Evolutionary conservation across 2,113 vertebrate genomes (phyloP), one percentile per base, ranked within the genome.

Genomic region (Carassius carassius): DNA sequence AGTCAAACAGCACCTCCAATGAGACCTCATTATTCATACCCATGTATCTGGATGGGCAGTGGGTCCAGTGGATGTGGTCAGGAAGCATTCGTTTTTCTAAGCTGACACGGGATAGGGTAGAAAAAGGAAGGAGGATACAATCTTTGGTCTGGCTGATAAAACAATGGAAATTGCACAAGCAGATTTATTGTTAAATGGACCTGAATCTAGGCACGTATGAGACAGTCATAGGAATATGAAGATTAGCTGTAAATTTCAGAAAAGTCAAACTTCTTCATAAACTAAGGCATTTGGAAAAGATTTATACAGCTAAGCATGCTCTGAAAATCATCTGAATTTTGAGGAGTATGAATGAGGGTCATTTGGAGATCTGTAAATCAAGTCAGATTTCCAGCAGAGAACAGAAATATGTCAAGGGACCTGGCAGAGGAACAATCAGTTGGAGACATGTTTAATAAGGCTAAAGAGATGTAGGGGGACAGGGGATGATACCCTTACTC

Each of bases 31-130:
- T 21, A 21, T 58, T 21, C 54, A 58, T 90, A 88, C 89, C 88
- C 87, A 90, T 89, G 62, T 84, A 91, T 92, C 88, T 92, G 89
- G 89, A 91, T 84, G 82, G 85, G 85, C 89, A 82, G 75, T 63
- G 7, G 11, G 41, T 85, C 86, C 82, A 85, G 85, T 91, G 89
- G 91, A 93, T 92, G 92, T 92, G 92, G 90, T 90, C 41, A 65
- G 78, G 88, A 69, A 35, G 54, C 29, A 56, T 82, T 78, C 60
- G 72, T 29, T 60, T 87, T 16, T 47, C 63, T 54, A 37, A 25
- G 80, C 25, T 69, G 25, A 62, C 62, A 86, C 76, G 85, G 86
- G 75, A 78, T 73, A 76, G 83, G 17, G 82, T 77, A 56, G 35
- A 86, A n/a, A 44, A 84, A 86, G 73, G 81, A 67, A 84, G 84